These are phyloP conservation scores for Epirrita christyi DNA, from an alignment of 2,888 invertebrate genomes.

Conservation along the genomic window DNA sequence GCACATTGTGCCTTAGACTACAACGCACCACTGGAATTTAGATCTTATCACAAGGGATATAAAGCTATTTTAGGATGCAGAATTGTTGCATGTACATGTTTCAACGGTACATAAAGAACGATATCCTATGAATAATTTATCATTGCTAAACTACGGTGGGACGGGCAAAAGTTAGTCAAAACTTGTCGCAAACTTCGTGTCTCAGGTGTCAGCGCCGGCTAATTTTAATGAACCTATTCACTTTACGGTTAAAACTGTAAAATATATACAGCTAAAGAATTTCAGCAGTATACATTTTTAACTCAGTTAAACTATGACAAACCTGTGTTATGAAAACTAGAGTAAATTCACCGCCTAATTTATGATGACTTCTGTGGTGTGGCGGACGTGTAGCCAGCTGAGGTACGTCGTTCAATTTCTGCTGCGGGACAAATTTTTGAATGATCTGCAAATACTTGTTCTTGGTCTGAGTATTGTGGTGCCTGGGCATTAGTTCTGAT, in stretches of 20 bases:
- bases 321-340: no score
- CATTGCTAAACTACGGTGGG: slow-evolving; percentile 37
- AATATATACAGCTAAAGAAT: no score
- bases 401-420: no score
- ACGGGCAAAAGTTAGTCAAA: slow-evolving; percentile 39
- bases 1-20: background rate
- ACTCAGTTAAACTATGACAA: slow-evolving; percentile 1
- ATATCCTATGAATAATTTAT: slow-evolving; percentile 42
- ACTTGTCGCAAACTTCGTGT: slow-evolving; percentile 30
- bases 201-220: slow-evolving; percentile 42
- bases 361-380: no score
- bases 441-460: no score
- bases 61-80: slow-evolving; percentile 2
- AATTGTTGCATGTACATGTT: background rate
- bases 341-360: no score
- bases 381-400: no score
- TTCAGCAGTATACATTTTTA: slow-evolving; percentile 5
- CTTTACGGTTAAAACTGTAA: slow-evolving; percentile 28
- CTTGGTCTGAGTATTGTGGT: no score
- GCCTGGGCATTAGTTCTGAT: no score
- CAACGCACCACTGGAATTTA: slow-evolving; percentile 3
- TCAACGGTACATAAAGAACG: slow-evolving; percentile 28
- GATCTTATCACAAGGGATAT: slow-evolving; percentile 2
- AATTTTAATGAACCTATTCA: slow-evolving; percentile 46
- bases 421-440: no score